Conservation (phyloP, 1,140 invertebrate genomes). For the Probaryconus sp. region DNA sequence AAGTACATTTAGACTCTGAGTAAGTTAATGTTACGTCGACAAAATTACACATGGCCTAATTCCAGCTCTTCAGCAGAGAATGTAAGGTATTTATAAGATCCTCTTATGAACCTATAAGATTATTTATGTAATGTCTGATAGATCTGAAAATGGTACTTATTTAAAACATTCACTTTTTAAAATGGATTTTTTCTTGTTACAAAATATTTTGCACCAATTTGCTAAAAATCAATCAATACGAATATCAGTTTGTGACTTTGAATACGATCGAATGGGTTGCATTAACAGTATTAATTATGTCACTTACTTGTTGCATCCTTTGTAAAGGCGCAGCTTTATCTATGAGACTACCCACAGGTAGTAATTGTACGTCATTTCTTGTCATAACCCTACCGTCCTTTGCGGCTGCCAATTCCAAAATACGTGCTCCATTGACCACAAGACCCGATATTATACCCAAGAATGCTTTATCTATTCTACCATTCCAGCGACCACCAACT, state of each 20-base stretch:
- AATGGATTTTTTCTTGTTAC: too few relatives aligned
- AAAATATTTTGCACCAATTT: too few relatives aligned
- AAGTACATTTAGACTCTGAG: too few relatives aligned
- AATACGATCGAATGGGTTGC: conserved; percentile 11
- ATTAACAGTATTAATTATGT: not conserved
- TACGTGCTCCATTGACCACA: conserved; percentile 90
- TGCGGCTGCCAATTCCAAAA: conserved; percentile 91
- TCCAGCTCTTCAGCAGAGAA: too few relatives aligned
- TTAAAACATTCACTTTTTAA: too few relatives aligned
- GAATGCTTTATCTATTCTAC: conserved; percentile 87
- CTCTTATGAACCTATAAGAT: too few relatives aligned
- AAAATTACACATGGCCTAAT: too few relatives aligned
- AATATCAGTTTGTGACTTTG: not conserved
- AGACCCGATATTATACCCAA: conserved; percentile 92
- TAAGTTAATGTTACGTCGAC: too few relatives aligned
- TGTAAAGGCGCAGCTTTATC: conserved; percentile 86
- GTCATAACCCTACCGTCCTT: conserved; percentile 86
- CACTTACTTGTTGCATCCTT: conserved; percentile 87
- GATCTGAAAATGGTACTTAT: too few relatives aligned
- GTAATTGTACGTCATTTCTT: conserved; percentile 85
- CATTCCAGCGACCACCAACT: conserved; percentile 91
- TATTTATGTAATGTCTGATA: too few relatives aligned
- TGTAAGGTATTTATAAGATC: too few relatives aligned
- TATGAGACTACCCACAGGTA: conserved; percentile 82
- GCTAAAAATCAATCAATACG: too few relatives aligned